phyloP scores from a whole-genome alignment of 2,888 invertebrate genomes.

The Drosophila melanosoma region DNA sequence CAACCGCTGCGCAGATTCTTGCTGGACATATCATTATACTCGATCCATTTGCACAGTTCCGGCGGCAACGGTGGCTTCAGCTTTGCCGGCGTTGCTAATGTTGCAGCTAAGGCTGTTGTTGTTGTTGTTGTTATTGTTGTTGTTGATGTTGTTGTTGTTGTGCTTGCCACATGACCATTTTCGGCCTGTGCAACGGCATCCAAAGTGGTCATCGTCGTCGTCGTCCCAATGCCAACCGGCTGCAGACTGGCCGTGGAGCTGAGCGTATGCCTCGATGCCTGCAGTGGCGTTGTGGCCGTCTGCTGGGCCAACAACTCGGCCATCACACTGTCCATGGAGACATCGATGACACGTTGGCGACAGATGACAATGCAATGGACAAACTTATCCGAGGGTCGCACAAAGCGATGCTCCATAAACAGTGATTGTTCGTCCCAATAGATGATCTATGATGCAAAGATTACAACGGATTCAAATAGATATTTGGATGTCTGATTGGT shows the following conservation, averaged over 20 bases:
- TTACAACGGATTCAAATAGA: background rate
- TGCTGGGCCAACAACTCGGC: constrained; percentile 80
- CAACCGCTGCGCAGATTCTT: constrained; percentile 86
- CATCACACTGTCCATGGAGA: constrained; percentile 86
- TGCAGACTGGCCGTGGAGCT: constrained; percentile 74
- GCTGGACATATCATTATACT: constrained; percentile 90
- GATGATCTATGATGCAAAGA: constrained; percentile 87
- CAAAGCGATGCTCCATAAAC: constrained; percentile 93
- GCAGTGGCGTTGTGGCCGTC: constrained; percentile 63
- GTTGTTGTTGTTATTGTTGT: constrained; percentile 5
- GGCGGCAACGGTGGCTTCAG: constrained; percentile 87
- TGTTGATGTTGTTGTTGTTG: constrained; percentile 6
- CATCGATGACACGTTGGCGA: constrained; percentile 86
- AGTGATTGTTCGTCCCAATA: constrained; percentile 94
- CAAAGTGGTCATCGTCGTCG: constrained; percentile 12
- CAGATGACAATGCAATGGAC: constrained; percentile 87
- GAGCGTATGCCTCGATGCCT: constrained; percentile 69
- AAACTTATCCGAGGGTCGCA: constrained; percentile 90
- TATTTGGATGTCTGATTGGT: background rate
- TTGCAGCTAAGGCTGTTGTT: constrained; percentile 22
- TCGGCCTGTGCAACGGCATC: constrained; percentile 68
- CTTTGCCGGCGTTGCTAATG: constrained; percentile 54
- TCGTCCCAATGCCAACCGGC: constrained; percentile 47
- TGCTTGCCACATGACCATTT: constrained; percentile 65
- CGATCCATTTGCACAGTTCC: constrained; percentile 89